Evolutionary conservation across 2,888 invertebrate species (phyloP).

Genomic region (Xylota segnis): DNA sequence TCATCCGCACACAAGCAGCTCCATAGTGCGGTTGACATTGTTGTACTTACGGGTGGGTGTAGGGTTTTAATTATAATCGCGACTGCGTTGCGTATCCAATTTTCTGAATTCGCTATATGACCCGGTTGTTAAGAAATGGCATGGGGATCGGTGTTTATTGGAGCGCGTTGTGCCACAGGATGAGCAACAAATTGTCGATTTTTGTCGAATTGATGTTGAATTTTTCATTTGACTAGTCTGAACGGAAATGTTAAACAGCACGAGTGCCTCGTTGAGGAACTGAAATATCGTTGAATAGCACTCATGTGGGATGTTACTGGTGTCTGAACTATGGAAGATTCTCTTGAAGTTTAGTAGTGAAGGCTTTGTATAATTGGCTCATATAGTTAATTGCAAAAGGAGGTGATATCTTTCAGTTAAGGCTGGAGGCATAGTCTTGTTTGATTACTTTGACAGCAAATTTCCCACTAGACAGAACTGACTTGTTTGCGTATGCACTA

Average conservation of each 20-base stretch:
- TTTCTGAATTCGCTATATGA: constrained; percentile 16
- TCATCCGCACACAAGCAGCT: background rate
- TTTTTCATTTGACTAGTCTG: constrained; percentile 17
- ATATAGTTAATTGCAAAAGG: too few species aligned
- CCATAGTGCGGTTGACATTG: constrained; percentile 19
- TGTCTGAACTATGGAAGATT: too few species aligned
- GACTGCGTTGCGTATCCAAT: background rate
- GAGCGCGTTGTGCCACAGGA: constrained; percentile 11
- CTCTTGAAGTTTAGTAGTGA: too few species aligned
- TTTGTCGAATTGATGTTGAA: constrained; percentile 4
- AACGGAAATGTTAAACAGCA: background rate
- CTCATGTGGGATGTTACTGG: background rate
- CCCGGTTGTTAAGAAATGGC: constrained; percentile 22
- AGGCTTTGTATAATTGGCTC: too few species aligned
- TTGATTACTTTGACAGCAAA: too few species aligned
- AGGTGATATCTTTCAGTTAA: too few species aligned
- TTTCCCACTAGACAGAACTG: too few species aligned
- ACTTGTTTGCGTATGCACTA: too few species aligned
- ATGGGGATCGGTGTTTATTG: constrained; percentile 32
- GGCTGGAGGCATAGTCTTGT: too few species aligned
- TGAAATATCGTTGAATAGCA: background rate
- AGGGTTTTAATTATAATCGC: constrained; percentile 22
- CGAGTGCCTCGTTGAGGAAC: background rate
- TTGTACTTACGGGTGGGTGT: background rate
- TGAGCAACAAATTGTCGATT: background rate